phyloP scores from a whole-genome alignment of 2,113 vertebrate species.

The Egretta garzetta region DNA sequence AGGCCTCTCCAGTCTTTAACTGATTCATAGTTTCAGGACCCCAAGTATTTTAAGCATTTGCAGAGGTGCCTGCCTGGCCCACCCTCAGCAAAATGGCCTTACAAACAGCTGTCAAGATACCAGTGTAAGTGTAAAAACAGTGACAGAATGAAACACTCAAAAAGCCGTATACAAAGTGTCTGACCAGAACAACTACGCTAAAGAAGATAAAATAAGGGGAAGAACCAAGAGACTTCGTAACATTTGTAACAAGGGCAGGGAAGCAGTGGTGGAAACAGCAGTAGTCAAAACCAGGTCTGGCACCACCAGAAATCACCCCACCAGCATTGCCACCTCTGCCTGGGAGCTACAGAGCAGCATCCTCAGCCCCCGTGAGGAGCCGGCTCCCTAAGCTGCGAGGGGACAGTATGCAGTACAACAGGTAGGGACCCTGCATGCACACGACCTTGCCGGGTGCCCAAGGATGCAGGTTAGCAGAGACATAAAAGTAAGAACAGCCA shows the following conservation, averaged over 20 bases:
- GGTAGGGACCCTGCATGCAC: not conserved
- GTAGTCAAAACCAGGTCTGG: not conserved
- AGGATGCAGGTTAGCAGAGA: not conserved
- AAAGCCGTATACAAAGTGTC: not conserved
- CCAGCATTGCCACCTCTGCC: not conserved
- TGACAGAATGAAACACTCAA: not conserved
- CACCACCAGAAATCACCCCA: not conserved
- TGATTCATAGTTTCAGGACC: not conserved
- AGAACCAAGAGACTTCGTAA: not conserved
- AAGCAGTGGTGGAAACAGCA: not conserved
- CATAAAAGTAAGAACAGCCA: not conserved
- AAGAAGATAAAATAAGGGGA: not conserved
- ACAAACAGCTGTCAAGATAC: not conserved
- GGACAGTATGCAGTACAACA: not conserved
- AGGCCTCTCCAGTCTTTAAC: not conserved
- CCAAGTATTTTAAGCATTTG: not conserved
- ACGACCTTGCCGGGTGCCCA: not conserved
- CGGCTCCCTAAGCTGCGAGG: rapidly evolving
- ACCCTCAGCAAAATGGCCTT: not conserved
- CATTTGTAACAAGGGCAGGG: not conserved
- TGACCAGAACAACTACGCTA: not conserved
- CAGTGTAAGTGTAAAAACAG: not conserved
- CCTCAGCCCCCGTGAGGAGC: rapidly evolving
- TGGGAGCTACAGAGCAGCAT: not conserved
- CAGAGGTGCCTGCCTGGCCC: not conserved